Percentiles rank a stretch among this genome's conserved stretches.
Evolutionary conservation across 2,113 vertebrate species (phyloP).

Genomic region (Ammodytes marinus): DNA sequence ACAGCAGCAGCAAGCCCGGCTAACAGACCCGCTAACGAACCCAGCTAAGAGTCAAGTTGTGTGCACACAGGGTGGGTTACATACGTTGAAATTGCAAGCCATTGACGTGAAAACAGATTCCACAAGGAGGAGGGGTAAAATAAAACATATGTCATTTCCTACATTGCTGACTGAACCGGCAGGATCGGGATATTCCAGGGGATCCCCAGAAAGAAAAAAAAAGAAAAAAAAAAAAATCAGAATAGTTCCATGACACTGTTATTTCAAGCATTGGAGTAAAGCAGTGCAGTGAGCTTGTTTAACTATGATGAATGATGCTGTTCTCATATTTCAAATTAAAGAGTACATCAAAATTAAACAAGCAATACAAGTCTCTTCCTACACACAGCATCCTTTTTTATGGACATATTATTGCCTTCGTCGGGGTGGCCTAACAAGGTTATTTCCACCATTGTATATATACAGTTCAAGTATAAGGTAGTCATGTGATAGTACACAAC

Average conservation of each 20-base stretch:
- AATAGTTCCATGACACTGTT: slow-evolving; percentile 5
- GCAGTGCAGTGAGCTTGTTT: not conserved
- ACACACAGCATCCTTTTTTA: not conserved
- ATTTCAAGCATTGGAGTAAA: not conserved
- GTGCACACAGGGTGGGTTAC: not conserved
- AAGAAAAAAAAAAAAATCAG: not conserved
- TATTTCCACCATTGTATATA: not conserved
- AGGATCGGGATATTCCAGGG: not conserved
- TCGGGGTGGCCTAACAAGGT: not conserved
- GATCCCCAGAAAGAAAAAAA: not conserved
- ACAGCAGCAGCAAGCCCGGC: slow-evolving; percentile 2
- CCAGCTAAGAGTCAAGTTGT: not conserved
- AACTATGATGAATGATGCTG: not conserved
- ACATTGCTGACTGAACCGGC: not conserved
- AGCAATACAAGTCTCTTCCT: not conserved
- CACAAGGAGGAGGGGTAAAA: too few species aligned
- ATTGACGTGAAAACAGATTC: not conserved
- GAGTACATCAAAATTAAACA: slow-evolving; percentile 2
- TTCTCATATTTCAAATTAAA: slow-evolving; percentile 3
- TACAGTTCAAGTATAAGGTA: not conserved
- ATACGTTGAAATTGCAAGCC: slow-evolving; percentile 17
- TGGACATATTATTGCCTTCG: not conserved
- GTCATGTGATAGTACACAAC: not conserved
- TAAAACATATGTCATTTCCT: not conserved
- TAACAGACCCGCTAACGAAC: slow-evolving; percentile 22